Base-by-base conservation (phyloP, 2,888 invertebrate species). In the Tanaodytes sp. region DNA sequence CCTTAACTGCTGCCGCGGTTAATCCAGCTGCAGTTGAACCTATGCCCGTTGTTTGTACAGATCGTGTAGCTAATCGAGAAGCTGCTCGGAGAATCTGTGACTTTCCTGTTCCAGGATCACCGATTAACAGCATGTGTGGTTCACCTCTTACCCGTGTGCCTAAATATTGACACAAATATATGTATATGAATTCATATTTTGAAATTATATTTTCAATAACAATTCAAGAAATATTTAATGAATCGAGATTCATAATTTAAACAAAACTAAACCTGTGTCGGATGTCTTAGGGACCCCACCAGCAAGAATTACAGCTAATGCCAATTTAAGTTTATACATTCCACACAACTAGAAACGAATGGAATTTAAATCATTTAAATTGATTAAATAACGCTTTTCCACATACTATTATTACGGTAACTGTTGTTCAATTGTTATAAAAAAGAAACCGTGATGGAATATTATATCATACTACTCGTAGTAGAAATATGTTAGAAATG, bases 71-170 rank as follows among this genome's bases (percentile, higher is more conserved):
- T 82, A 88, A 88, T 84, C 88, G 89, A 3, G 90, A 85, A 1
- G 91, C 92, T 69, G 92, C 90, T 72, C 91, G 89, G 19, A 96
- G 86, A 49, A 96, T 86, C 83, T 95, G 94, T 0, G 96, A 95
- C 82, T 96, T 96, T 3, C 94, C 96, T 1, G 95, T 95, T 11
- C 96, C 95, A 80, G 92, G 91, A 87, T 96, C 96, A 2, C 96
- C 96, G 16, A 96, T 92, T 19, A 97, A 83, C 51, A 96, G 86
- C 70, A 96, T 86, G 86, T 97, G 96, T 15, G 93, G 91, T 80
- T 96, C 94, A 1, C 94, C 94, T 67, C 96, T 82, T 11, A 90
- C 86, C 73, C 86, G 84, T 3, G 88, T 87, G n/a, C 89, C 89
- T 76, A 66, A 4, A n/a, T n/a, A n/a, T n/a, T n/a, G n/a, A n/a